Percentiles rank a stretch among this genome's conserved stretches.
Evolutionary conservation across 2,113 vertebrate genomes (phyloP).

Genomic region (Trichomycterus rosablanca): DNA sequence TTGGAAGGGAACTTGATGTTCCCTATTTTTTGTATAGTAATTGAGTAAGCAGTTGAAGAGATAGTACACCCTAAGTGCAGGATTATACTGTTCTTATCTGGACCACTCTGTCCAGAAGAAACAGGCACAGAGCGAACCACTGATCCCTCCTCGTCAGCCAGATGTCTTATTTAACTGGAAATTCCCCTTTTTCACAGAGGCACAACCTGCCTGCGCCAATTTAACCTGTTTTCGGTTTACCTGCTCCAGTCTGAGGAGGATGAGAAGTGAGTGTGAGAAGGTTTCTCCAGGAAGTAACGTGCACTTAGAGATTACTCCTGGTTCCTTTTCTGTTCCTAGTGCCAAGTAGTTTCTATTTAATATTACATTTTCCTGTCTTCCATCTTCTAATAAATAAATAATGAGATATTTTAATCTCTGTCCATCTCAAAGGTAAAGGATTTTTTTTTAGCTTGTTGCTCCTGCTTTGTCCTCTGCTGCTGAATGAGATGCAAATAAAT

Average conservation of each 20-base stretch:
- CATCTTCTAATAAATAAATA: not conserved
- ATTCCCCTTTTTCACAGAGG: not conserved
- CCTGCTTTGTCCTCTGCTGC: not conserved
- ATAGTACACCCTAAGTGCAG: not conserved
- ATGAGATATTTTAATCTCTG: constrained; percentile 2
- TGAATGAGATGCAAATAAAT: constrained; percentile 8
- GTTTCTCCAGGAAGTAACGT: too few species aligned
- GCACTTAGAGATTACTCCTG: too few species aligned
- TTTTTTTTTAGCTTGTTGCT: constrained; percentile 1
- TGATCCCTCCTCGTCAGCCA: not conserved
- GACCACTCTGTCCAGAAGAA: too few species aligned
- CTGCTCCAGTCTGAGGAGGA: too few species aligned
- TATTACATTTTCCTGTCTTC: too few species aligned
- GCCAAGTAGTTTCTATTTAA: too few species aligned
- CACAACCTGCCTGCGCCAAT: constrained; percentile 12
- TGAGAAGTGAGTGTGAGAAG: too few species aligned
- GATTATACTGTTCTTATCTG: too few species aligned
- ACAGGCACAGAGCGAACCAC: not conserved
- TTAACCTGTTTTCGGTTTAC: constrained; percentile 15
- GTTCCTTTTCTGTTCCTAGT: too few species aligned
- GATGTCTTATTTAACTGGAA: constrained; percentile 24
- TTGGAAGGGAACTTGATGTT: not conserved
- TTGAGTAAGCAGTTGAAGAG: constrained; percentile 5
- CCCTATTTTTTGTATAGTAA: not conserved
- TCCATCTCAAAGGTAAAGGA: not conserved